Percentiles rank a stretch among this genome's conserved stretches.
Evolutionary conservation across 2,113 vertebrate species (phyloP).

Genomic region (Coptodon bakossiorum): DNA sequence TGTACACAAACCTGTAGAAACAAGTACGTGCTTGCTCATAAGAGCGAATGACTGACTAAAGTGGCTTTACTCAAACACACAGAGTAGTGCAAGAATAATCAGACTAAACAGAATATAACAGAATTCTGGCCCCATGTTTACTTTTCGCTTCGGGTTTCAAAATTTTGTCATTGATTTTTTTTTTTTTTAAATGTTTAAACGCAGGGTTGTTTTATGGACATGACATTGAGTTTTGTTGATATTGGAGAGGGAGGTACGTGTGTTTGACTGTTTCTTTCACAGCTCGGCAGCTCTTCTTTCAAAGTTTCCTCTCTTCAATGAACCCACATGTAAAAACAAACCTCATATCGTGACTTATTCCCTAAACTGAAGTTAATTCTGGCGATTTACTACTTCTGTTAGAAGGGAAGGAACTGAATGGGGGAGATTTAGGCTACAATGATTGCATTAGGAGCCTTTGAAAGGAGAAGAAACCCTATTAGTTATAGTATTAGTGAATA

Average conservation of each 20-base stretch:
- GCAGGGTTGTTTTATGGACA: not conserved
- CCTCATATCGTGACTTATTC: not conserved
- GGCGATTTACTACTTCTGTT: not conserved
- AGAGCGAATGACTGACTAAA: not conserved
- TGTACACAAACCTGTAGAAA: constrained; percentile 1
- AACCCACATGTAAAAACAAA: constrained; percentile 30
- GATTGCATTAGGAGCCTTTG: not conserved
- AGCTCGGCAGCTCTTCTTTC: not conserved
- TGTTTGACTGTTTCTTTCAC: not conserved
- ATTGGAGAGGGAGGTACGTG: not conserved
- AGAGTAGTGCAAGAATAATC: not conserved
- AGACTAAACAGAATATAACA: not conserved
- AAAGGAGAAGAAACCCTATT: not conserved
- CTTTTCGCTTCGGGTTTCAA: not conserved
- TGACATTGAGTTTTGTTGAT: not conserved
- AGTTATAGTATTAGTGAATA: not conserved
- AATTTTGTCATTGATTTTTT: not conserved
- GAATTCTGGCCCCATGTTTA: not conserved
- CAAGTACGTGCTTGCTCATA: not conserved
- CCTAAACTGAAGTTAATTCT: not conserved
- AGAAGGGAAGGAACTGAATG: not conserved
- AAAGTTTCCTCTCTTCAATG: not conserved
- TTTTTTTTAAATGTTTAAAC: not conserved
- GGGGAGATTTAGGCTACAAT: not conserved
- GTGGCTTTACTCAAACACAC: not conserved